phyloP scores from a whole-genome alignment of 2,888 invertebrate species.

The Eupeodes luniger region DNA sequence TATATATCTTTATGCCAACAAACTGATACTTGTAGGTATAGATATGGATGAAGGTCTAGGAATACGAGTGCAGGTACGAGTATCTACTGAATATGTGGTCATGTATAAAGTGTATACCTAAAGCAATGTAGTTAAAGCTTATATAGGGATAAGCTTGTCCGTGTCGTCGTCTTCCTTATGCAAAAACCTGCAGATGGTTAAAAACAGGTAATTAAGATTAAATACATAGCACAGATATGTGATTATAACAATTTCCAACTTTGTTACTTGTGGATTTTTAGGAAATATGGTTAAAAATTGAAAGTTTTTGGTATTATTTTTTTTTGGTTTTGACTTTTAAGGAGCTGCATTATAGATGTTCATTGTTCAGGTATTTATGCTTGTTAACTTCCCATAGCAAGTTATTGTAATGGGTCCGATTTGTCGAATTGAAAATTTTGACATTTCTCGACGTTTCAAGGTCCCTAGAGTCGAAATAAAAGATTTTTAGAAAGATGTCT shows the following conservation, averaged over 20 bases:
- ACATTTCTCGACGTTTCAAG: no score
- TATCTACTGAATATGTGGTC: constrained; percentile 9
- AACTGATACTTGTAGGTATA: background rate
- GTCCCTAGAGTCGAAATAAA: no score
- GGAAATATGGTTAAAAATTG: background rate
- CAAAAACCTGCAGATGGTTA: constrained; percentile 12
- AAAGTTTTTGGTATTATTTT: no score
- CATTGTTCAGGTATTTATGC: no score
- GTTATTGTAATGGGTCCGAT: no score
- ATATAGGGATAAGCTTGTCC: constrained; percentile 16
- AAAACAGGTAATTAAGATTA: constrained; percentile 56
- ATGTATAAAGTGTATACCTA: constrained; percentile 5
- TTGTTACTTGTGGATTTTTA: background rate
- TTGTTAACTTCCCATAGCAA: no score
- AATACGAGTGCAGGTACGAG: no score
- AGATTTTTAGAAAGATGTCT: no score
- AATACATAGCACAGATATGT: constrained; percentile 19
- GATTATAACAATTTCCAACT: background rate
- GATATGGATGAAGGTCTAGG: no score
- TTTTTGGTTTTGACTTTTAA: no score
- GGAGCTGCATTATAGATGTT: no score
- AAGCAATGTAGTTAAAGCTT: constrained; percentile 43
- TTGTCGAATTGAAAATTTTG: no score
- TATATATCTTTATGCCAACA: background rate
- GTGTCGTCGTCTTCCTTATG: constrained; percentile 11